Evolutionary conservation across 2,797 vertebrate species (phyloP).

Genomic region (Peromyscus eremicus): DNA sequence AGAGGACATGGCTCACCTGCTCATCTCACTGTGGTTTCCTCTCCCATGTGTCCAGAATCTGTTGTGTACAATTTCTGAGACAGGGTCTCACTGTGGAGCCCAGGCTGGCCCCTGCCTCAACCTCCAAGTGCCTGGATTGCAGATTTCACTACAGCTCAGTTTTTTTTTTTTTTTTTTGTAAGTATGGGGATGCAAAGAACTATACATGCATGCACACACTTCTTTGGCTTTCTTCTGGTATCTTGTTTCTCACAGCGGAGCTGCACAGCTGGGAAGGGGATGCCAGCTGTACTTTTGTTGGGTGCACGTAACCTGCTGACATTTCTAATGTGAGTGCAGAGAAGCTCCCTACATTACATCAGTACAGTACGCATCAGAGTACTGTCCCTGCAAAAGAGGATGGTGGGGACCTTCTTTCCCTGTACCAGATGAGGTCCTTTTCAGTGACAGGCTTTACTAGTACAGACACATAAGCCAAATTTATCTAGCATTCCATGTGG

Average conservation of each 20-base stretch:
- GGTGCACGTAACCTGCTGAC: neutral
- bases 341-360: neutral
- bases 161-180: neutral
- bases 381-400: neutral
- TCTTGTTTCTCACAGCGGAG: neutral
- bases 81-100: neutral
- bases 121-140: neutral
- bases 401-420: neutral
- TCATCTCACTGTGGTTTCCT: neutral
- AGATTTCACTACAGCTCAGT: neutral
- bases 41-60: neutral
- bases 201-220: neutral
- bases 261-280: neutral
- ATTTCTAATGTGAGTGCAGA: neutral
- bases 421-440: neutral
- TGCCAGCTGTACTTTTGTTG: constrained; percentile 4
- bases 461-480: neutral
- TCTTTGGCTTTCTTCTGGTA: neutral
- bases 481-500: neutral
- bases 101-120: neutral
- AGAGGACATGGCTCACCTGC: neutral
- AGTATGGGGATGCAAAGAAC: neutral
- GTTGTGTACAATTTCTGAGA: neutral
- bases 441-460: neutral
- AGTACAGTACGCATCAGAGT: neutral